phyloP scores from a whole-genome alignment of 2,888 invertebrate species.

The Acrobasis suavella region DNA sequence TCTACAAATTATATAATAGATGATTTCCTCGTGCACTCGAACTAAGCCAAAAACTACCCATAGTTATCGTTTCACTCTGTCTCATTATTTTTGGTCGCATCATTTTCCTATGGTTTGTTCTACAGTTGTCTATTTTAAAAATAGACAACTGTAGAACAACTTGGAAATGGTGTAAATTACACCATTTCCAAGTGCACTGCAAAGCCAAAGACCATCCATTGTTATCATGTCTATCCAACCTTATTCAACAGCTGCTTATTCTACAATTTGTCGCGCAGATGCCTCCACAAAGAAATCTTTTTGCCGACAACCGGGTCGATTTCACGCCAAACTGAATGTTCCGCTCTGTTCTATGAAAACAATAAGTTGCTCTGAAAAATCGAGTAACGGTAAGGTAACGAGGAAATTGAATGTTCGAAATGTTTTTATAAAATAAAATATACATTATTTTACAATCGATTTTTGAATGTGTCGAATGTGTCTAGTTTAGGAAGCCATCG shows the following conservation, averaged over 20 bases:
- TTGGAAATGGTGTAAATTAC: too few species aligned
- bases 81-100: too few species aligned
- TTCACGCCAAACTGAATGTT: conserved; percentile 13
- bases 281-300: conserved; percentile 7
- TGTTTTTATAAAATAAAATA: background rate
- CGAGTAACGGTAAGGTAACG: conserved; percentile 3
- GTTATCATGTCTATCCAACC: background rate
- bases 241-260: background rate
- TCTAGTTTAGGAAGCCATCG: too few species aligned
- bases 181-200: background rate
- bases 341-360: conserved; percentile 13
- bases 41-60: background rate
- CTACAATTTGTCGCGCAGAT: conserved; percentile 3
- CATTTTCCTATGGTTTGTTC: too few species aligned
- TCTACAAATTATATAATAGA: too few species aligned
- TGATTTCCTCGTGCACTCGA: too few species aligned
- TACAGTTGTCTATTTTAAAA: too few species aligned
- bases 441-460: too few species aligned
- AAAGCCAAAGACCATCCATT: conserved; percentile 1
- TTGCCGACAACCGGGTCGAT: conserved; percentile 10
- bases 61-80: conserved; percentile 1
- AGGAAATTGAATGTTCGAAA: background rate
- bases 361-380: conserved; percentile 13
- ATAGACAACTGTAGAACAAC: too few species aligned
- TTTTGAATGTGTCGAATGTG: too few species aligned